Base-by-base conservation (phyloP, 2,888 invertebrate species). In the Acanthosepion pharaonis region DNA sequence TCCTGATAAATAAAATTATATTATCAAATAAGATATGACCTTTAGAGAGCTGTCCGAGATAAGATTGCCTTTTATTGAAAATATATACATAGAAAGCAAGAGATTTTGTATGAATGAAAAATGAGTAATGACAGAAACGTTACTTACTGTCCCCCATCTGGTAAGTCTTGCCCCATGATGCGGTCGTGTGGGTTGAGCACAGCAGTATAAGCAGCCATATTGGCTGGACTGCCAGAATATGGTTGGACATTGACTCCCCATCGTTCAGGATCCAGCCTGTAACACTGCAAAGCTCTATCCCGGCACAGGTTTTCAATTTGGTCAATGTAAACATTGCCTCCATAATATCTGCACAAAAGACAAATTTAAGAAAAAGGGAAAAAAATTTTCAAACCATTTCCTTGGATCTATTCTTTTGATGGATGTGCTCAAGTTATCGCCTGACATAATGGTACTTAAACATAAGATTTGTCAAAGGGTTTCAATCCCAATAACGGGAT, bases 211-310 rank as follows among this genome's bases (percentile, higher is more conserved):
- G 99, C 99, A 18, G 99, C 99, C 97, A 99, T 98, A 98, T 99
- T 99, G 9, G 99, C 99, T 33, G 99, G 99, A n/a, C 99, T 99
- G 96, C 99, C 99, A 94, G 99, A 99, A 97, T 99, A 99, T 0
- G 99, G 99, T 97, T 99, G 99, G 4, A 97, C 97, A 95, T 97
- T 97, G 20, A 97, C 97, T 6, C 97, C 99, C 99, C 99, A 99
- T 97, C 99, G 98, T 95, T 98, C 98, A 0, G 98, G 98, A 96
- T 98, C 98, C 42, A 99, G 98, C 95, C 98, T 98, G 97, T 98
- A 99, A 1, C 99, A 98, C 97, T 98, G 98, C 94, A 99, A 98
- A 0, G 99, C 98, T 95, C 99, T 98, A 96, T 98, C 98, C 97
- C 99, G 99, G 94, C 99, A 99, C 94, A 99, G 97, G 49, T 98